Evolutionary conservation across 2,888 invertebrate genomes (phyloP).

Genomic region (Cerastis rubricosa): DNA sequence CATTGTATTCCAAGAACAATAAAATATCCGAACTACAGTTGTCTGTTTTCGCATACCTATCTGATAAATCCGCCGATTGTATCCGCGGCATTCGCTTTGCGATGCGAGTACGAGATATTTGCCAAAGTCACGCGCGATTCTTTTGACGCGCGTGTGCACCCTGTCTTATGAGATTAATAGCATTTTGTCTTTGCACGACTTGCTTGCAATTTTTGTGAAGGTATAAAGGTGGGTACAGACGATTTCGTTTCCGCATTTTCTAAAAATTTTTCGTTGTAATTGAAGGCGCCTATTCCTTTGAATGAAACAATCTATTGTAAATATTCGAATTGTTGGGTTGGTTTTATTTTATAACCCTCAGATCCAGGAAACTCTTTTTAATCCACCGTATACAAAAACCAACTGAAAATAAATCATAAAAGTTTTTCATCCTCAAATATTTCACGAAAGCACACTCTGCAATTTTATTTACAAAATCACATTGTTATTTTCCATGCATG

Average conservation of each 20-base stretch:
- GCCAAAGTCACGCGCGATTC: conserved; percentile 58
- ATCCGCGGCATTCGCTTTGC: conserved; percentile 14
- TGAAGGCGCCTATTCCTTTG: not conserved
- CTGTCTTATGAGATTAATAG: conserved; percentile 68
- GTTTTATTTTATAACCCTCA: not conserved
- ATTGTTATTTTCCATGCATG: conserved; percentile 7
- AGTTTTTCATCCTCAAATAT: not conserved
- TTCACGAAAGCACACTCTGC: not conserved
- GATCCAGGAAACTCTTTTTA: not conserved
- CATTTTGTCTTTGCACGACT: conserved; percentile 16
- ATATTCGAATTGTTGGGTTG: not conserved
- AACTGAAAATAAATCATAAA: not conserved
- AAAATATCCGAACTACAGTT: conserved; percentile 41
- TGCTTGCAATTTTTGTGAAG: conserved; percentile 14
- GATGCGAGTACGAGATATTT: conserved; percentile 28
- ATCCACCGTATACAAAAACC: not conserved
- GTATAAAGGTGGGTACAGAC: not conserved
- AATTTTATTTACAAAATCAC: not conserved
- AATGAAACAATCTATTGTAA: not conserved
- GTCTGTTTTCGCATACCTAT: conserved; percentile 41
- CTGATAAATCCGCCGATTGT: conserved; percentile 49
- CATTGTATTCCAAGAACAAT: conserved; percentile 37
- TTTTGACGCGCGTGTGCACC: conserved; percentile 57
- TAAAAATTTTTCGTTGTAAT: not conserved
- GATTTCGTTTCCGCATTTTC: not conserved